A percentile compares a stretch with the other conserved stretches of the same genome.
Evolutionary conservation across 2,797 vertebrate species (phyloP).

Genomic region (Gymnopithys bicolor): DNA sequence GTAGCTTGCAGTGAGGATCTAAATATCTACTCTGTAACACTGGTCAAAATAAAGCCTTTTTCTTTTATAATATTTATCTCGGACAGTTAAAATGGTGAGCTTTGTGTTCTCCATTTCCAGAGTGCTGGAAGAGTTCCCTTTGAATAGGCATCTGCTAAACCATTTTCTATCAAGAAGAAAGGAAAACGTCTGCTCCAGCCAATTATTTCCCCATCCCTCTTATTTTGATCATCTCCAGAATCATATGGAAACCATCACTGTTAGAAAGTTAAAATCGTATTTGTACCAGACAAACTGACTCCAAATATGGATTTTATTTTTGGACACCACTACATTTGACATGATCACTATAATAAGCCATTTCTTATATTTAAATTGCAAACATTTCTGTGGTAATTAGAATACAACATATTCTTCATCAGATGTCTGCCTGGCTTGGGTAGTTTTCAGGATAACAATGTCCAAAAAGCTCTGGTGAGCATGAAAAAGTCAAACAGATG

Average conservation of each 20-base stretch:
- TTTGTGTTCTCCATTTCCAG: slow-evolving; percentile 19
- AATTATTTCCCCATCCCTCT: slow-evolving; percentile 47
- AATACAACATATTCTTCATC: slow-evolving; percentile 5
- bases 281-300: slow-evolving; percentile 71
- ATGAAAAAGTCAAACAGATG: not conserved
- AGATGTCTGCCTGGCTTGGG: not conserved
- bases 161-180: slow-evolving; percentile 55
- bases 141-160: slow-evolving; percentile 51
- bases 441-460: not conserved
- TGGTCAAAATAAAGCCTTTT: not conserved
- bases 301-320: slow-evolving; percentile 63
- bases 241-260: slow-evolving; percentile 72
- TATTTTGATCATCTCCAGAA: slow-evolving; percentile 52
- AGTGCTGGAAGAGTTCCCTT: slow-evolving; percentile 23
- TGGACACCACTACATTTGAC: slow-evolving; percentile 43
- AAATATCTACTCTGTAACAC: not conserved
- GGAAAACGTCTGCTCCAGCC: slow-evolving; percentile 33
- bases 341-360: slow-evolving; percentile 18
- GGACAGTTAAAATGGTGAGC: not conserved
- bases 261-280: slow-evolving; percentile 61
- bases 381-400: slow-evolving; percentile 41
- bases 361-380: slow-evolving; percentile 53
- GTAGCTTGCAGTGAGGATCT: not conserved
- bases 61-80: not conserved
- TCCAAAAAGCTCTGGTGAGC: not conserved